These are phyloP conservation scores for Enteromius trimaculatus DNA, from an alignment of 2,797 vertebrate genomes.

Conservation along the genomic window DNA sequence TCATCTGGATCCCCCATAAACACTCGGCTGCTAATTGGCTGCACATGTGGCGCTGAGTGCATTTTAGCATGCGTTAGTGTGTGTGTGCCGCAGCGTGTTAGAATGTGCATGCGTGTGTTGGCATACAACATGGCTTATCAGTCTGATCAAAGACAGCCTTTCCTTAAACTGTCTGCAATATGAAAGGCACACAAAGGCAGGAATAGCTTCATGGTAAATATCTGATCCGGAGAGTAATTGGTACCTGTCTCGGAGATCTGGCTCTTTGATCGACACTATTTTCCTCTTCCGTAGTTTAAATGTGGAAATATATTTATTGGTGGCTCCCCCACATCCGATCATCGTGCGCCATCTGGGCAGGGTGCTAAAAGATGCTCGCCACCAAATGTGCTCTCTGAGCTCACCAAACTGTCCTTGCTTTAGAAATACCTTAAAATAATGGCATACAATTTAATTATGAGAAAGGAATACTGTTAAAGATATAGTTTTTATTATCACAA, in stretches of 20 bases:
- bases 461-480: background rate
- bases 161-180: constrained; percentile 56
- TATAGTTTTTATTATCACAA: background rate
- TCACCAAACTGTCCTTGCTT: background rate
- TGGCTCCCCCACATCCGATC: constrained; percentile 65
- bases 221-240: constrained; percentile 66
- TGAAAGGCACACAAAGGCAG: constrained; percentile 52
- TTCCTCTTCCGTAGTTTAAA: constrained; percentile 67
- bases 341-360: constrained; percentile 62
- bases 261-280: constrained; percentile 61
- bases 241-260: constrained; percentile 62
- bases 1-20: constrained; percentile 67
- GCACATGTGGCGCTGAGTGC: constrained; percentile 60
- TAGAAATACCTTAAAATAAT: constrained; percentile 26
- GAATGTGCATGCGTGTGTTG: constrained; percentile 55
- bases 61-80: constrained; percentile 43
- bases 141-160: constrained; percentile 61
- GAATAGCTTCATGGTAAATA: constrained; percentile 63
- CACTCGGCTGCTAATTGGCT: constrained; percentile 63
- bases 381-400: background rate
- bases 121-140: constrained; percentile 61
- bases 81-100: constrained; percentile 29
- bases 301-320: constrained; percentile 72
- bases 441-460: background rate
- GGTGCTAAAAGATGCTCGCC: constrained; percentile 30